Percentiles rank a stretch among this genome's conserved stretches.
phyloP scores from a whole-genome alignment of 2,113 vertebrate species.

The Archilochus colubris region DNA sequence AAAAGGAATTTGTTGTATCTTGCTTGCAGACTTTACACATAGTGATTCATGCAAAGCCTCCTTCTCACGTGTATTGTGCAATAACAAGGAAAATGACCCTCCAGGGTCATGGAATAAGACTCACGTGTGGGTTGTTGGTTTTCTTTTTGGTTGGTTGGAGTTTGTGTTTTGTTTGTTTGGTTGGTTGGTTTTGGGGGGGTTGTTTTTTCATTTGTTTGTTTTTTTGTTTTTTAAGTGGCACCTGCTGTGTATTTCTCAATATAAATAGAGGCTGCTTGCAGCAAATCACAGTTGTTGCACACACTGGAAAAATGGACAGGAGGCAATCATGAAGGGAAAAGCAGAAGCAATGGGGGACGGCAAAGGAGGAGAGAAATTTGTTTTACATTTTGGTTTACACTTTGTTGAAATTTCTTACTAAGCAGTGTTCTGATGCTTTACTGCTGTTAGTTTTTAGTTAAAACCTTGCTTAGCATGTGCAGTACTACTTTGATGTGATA shows the following conservation, averaged over 20 bases:
- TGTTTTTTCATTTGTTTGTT: not conserved
- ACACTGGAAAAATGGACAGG: slow-evolving; percentile 63
- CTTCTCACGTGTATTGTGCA: slow-evolving; percentile 9
- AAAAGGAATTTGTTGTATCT: not conserved
- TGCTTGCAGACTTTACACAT: not conserved
- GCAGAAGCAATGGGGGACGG: not conserved
- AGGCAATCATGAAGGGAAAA: slow-evolving; percentile 64
- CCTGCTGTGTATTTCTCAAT: slow-evolving; percentile 68
- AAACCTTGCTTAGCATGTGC: not conserved
- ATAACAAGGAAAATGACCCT: slow-evolving; percentile 60
- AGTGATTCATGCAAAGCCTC: slow-evolving; percentile 19
- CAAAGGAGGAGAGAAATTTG: not conserved
- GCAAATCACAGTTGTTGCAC: slow-evolving; percentile 70
- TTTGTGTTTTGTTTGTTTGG: not conserved
- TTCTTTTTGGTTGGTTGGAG: not conserved
- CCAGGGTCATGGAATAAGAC: slow-evolving; percentile 67
- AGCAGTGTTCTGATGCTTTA: not conserved
- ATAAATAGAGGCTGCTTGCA: slow-evolving; percentile 60
- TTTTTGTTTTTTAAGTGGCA: slow-evolving; percentile 57
- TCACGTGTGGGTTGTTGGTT: not conserved
- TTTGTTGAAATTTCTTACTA: not conserved
- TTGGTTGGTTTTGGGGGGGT: not conserved
- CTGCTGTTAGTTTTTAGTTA: not conserved
- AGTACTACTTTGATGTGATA: not conserved
- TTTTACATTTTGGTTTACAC: not conserved